Conservation (phyloP, 2,797 vertebrate species). For the Sebastes vulpes region DNA sequence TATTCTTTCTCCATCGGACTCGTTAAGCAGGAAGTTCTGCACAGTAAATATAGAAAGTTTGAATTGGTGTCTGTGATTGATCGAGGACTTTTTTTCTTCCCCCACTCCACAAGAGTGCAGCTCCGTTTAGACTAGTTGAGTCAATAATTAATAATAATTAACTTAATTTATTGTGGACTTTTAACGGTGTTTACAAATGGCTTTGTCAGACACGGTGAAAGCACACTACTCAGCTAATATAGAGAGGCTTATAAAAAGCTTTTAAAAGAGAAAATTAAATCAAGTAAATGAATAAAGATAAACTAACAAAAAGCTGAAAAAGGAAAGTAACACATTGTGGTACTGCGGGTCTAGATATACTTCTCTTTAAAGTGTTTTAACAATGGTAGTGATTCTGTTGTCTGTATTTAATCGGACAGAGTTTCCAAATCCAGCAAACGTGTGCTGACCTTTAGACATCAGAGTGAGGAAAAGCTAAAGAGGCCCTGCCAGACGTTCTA, state of each 20-base stretch:
- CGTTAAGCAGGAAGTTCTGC: conserved; percentile 30
- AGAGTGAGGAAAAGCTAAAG: not conserved
- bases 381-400: not conserved
- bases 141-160: conserved; percentile 23
- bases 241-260: not conserved
- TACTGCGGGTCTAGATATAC: not conserved
- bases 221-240: not conserved
- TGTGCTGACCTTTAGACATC: not conserved
- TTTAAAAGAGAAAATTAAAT: not conserved
- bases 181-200: conserved; percentile 2
- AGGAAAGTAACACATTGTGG: not conserved
- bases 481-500: not conserved
- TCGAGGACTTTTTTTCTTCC: not conserved
- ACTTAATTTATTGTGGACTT: not conserved
- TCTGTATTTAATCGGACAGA: not conserved
- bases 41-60: conserved; percentile 29
- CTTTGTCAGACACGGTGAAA: conserved; percentile 2
- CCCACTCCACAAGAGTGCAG: not conserved
- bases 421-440: not conserved
- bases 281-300: not conserved
- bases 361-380: not conserved
- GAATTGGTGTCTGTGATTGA: conserved; percentile 4
- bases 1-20: not conserved
- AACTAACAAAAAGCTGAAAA: not conserved
- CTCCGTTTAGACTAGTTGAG: not conserved